Percentiles rank a stretch among this genome's conserved stretches.
phyloP scores from a whole-genome alignment of 2,113 vertebrate species.

The Mustelus asterias region DNA sequence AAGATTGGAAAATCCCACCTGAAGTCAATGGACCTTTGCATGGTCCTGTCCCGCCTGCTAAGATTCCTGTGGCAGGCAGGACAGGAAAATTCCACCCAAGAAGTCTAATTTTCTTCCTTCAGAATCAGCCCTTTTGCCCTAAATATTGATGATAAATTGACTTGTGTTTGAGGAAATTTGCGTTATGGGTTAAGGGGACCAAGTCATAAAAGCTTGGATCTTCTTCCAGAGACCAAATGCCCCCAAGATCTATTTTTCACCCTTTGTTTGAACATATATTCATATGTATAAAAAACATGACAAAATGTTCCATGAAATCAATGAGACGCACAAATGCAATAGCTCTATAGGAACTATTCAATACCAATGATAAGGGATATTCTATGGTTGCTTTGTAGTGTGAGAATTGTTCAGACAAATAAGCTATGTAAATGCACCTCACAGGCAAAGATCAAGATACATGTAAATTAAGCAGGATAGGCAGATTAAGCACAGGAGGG shows the following conservation, averaged over 20 bases:
- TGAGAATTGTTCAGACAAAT: background rate
- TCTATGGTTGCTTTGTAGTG: background rate
- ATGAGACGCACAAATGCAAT: background rate
- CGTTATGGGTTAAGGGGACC: too few relatives aligned
- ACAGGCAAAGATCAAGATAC: background rate
- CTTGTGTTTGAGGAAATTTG: background rate
- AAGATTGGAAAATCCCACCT: background rate
- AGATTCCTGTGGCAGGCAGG: too few relatives aligned
- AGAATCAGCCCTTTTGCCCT: background rate
- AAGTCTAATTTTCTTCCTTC: background rate
- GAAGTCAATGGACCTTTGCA: too few relatives aligned
- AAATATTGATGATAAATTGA: background rate
- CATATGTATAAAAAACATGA: background rate
- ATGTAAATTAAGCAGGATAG: background rate
- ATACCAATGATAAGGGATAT: background rate
- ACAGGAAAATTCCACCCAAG: background rate
- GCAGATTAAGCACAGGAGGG: too few relatives aligned
- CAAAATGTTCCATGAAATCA: background rate
- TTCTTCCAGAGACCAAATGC: background rate
- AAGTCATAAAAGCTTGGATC: background rate
- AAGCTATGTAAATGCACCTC: too few relatives aligned
- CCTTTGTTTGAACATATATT: background rate
- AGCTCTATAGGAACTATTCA: background rate
- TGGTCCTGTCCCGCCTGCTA: too few relatives aligned
- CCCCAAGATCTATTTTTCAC: background rate